phyloP scores from a whole-genome alignment of 2,888 invertebrate genomes.

The Gibbula magus region DNA sequence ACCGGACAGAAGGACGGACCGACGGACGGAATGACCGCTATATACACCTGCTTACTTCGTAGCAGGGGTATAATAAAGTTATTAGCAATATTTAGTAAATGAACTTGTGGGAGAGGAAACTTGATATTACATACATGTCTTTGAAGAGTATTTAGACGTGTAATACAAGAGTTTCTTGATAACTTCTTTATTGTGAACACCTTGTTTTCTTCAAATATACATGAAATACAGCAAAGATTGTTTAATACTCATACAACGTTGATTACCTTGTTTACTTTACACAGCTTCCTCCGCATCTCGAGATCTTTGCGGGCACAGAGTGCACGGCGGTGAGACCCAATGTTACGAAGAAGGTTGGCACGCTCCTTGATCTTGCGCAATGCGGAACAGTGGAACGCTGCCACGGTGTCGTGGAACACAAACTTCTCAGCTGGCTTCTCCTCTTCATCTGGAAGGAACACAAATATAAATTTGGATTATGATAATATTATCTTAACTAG shows the following conservation, averaged over 20 bases:
- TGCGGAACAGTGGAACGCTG: constrained; percentile 67
- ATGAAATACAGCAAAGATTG: background rate
- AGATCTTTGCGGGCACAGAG: constrained; percentile 87
- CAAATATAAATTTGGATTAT: background rate
- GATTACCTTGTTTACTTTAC: constrained; percentile 68
- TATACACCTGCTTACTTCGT: too few species aligned
- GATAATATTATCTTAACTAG: too few species aligned
- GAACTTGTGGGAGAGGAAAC: too few species aligned
- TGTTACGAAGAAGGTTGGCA: constrained; percentile 80
- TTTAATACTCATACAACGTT: background rate
- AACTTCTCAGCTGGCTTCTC: constrained; percentile 38
- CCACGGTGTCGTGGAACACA: constrained; percentile 62
- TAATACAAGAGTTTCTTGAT: background rate
- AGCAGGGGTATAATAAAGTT: too few species aligned
- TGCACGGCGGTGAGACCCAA: constrained; percentile 86
- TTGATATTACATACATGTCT: too few species aligned
- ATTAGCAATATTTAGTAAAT: too few species aligned
- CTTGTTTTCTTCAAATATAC: background rate
- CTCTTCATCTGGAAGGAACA: constrained; percentile 9
- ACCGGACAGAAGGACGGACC: too few species aligned
- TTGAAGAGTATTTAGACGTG: background rate
- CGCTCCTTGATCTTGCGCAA: constrained; percentile 68
- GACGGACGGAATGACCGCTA: too few species aligned
- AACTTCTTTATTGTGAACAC: background rate
- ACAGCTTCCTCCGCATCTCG: constrained; percentile 80